Evolutionary conservation across 2,113 vertebrate genomes (phyloP).

Genomic region (Strix aluco): DNA sequence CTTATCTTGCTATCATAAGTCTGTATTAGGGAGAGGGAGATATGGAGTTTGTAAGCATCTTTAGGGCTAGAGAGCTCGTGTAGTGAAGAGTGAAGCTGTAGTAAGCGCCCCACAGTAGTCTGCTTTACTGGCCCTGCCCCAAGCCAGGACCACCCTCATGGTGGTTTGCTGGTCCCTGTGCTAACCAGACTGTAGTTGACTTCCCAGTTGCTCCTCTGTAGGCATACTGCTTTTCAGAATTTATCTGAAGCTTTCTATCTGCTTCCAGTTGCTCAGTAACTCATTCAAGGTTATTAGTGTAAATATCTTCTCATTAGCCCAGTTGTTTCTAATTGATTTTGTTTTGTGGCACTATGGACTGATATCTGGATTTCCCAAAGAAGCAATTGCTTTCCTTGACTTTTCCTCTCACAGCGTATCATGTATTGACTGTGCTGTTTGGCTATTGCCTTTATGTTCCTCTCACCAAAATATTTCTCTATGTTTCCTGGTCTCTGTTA

Average conservation of each 20-base stretch:
- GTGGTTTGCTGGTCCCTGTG: not conserved
- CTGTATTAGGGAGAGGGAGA: not conserved
- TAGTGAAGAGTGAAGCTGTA: not conserved
- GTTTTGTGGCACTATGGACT: not conserved
- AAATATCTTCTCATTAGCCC: not conserved
- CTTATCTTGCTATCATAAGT: not conserved
- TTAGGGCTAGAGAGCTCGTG: not conserved
- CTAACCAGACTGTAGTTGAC: not conserved
- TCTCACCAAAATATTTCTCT: not conserved
- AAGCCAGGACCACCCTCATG: not conserved
- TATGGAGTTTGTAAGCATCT: not conserved
- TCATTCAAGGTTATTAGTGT: not conserved
- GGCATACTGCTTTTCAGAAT: not conserved
- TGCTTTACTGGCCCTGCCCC: not conserved
- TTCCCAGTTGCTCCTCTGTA: not conserved
- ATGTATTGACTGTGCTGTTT: not conserved
- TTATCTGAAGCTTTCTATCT: not conserved
- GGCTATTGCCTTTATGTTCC: not conserved
- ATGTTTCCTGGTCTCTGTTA: not conserved
- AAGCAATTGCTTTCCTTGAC: not conserved
- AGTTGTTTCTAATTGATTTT: not conserved
- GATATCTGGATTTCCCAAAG: not conserved
- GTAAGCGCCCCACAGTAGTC: not conserved
- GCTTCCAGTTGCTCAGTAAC: not conserved
- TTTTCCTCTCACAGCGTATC: not conserved